Evolutionary conservation across 2,888 invertebrate species (phyloP).

Genomic region (Hyposoter dolosus): DNA sequence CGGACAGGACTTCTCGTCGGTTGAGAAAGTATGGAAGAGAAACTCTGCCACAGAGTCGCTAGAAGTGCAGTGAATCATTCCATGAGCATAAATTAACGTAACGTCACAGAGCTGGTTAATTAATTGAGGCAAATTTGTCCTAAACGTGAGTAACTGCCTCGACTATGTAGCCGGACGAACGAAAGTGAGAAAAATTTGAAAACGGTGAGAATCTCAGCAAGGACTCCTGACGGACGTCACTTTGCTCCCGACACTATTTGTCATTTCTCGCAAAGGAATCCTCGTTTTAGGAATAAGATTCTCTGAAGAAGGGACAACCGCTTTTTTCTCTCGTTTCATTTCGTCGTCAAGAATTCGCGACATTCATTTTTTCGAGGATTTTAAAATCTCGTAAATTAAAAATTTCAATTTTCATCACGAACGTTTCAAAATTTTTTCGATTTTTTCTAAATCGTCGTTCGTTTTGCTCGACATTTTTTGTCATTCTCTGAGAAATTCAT

Average conservation of each 20-base stretch:
- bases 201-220: conserved; percentile 28
- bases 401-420: not conserved
- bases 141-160: conserved; percentile 82
- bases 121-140: conserved; percentile 83
- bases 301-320: not conserved
- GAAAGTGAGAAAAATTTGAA: conserved; percentile 54
- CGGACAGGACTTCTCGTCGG: conserved; percentile 17
- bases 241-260: conserved; percentile 23
- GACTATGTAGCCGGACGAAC: conserved; percentile 71
- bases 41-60: conserved; percentile 44
- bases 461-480: too few relatives aligned
- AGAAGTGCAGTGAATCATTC: conserved; percentile 81
- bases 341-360: not conserved
- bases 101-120: conserved; percentile 82
- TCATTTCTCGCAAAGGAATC: conserved; percentile 20
- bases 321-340: not conserved
- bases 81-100: conserved; percentile 82
- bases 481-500: too few relatives aligned
- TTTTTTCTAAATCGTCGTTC: too few relatives aligned
- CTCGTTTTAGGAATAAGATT: conserved; percentile 16
- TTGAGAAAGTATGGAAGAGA: conserved; percentile 35
- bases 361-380: too few relatives aligned
- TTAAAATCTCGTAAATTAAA: not conserved
- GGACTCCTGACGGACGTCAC: conserved; percentile 13
- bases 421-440: too few relatives aligned